These are phyloP conservation scores for Poeciliopsis occidentalis DNA, from an alignment of 2,113 vertebrate genomes.

Conservation along the genomic window DNA sequence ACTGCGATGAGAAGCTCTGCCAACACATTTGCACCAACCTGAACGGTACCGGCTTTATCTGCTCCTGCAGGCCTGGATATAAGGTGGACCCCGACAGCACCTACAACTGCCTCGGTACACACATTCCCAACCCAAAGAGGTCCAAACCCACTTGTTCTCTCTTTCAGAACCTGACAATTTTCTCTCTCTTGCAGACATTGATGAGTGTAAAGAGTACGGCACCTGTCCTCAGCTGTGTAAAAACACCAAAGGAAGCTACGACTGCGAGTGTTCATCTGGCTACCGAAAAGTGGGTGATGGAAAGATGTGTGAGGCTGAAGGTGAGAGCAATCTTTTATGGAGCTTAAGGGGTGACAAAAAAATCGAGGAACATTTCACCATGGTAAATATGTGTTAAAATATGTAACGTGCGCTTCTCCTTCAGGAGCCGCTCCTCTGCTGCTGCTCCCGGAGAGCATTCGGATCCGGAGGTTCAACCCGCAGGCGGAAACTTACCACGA, in stretches of 20 bases:
- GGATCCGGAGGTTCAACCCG: conserved; percentile 89
- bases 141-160: background rate
- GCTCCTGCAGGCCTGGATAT: conserved; percentile 87
- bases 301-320: conserved; percentile 85
- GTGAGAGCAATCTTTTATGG: conserved; percentile 69
- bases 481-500: conserved; percentile 88
- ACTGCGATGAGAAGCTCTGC: conserved; percentile 89
- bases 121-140: background rate
- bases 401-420: conserved; percentile 3
- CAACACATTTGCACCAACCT: conserved; percentile 90
- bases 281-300: conserved; percentile 85
- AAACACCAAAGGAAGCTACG: conserved; percentile 90
- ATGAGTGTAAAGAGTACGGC: conserved; percentile 88
- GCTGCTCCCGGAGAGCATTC: conserved; percentile 88
- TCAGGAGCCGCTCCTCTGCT: conserved; percentile 86
- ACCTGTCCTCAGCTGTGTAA: conserved; percentile 87
- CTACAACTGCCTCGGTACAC: conserved; percentile 81
- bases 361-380: background rate
- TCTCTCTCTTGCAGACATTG: conserved; percentile 80
- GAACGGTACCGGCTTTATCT: conserved; percentile 89
- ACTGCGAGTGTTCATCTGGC: conserved; percentile 88
- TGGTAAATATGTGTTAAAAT: background rate
- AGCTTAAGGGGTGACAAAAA: background rate
- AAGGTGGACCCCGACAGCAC: conserved; percentile 79
- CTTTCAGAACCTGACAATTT: background rate